Conservation (phyloP, 2,888 invertebrate species). For the Eumerus sabulonum region DNA sequence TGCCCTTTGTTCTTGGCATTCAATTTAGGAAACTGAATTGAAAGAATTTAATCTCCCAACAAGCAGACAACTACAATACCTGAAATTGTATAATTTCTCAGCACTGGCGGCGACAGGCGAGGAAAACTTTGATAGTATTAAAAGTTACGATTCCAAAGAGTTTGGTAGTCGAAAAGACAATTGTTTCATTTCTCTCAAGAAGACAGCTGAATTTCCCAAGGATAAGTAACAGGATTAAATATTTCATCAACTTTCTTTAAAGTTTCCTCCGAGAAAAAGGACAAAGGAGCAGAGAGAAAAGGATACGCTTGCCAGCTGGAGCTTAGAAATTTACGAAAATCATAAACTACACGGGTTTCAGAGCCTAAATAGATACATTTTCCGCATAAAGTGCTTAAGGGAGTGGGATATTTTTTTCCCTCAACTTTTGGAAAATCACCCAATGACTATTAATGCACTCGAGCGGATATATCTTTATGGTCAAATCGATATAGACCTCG, state of each 20-base stretch:
- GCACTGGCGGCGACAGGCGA: background rate
- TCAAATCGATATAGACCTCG: too few relatives aligned
- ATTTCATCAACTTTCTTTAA: conserved; percentile 1
- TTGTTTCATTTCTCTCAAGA: conserved; percentile 14
- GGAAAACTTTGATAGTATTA: conserved; percentile 50
- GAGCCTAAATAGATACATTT: too few relatives aligned
- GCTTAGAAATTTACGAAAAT: too few relatives aligned
- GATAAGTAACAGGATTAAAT: conserved; percentile 11
- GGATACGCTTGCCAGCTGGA: background rate
- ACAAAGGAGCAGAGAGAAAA: background rate
- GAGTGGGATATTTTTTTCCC: too few relatives aligned
- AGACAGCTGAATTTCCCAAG: conserved; percentile 1
- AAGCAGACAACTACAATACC: conserved; percentile 19
- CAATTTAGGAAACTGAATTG: conserved; percentile 35
- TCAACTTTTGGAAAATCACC: too few relatives aligned
- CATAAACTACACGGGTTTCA: too few relatives aligned
- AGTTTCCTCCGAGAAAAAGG: background rate
- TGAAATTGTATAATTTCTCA: background rate
- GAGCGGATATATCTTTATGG: too few relatives aligned
- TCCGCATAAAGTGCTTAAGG: too few relatives aligned
- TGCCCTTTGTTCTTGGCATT: conserved; percentile 34
- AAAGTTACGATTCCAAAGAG: conserved; percentile 38
- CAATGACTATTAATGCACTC: too few relatives aligned
- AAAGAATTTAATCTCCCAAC: conserved; percentile 24
- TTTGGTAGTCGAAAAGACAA: conserved; percentile 40